Evolutionary conservation across 2,113 vertebrate species (phyloP).

Genomic region (Psettodes erumei): DNA sequence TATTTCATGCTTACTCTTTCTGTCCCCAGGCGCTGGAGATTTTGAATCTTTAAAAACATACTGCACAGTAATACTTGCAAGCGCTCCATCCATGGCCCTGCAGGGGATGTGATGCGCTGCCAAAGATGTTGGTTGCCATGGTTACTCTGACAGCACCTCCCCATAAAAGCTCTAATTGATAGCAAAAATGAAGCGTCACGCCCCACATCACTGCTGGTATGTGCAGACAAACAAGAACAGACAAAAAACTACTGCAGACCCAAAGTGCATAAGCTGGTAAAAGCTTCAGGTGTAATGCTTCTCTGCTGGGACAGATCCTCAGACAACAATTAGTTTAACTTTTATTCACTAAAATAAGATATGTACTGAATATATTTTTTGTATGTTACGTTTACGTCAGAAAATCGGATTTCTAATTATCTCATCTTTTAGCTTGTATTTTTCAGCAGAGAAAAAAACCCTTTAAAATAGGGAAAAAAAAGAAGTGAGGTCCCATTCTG

Average conservation of each 20-base stretch:
- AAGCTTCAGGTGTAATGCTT: conserved; percentile 16
- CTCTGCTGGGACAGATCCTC: conserved; percentile 9
- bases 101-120: conserved; percentile 52
- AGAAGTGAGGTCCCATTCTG: conserved; percentile 13
- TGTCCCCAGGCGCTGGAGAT: conserved; percentile 37
- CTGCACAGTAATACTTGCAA: conserved; percentile 44
- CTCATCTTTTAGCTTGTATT: neutral
- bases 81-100: conserved; percentile 50
- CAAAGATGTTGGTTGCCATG: conserved; percentile 61
- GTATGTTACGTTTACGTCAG: neutral
- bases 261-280: neutral
- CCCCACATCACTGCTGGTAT: conserved; percentile 10
- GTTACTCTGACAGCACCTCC: conserved; percentile 65
- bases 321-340: neutral
- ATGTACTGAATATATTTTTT: too few relatives aligned
- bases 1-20: conserved; percentile 57
- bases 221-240: conserved; percentile 28
- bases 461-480: neutral
- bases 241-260: neutral
- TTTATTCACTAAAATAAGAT: too few relatives aligned
- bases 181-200: conserved; percentile 52
- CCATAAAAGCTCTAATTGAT: conserved; percentile 71
- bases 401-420: conserved; percentile 2
- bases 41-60: conserved; percentile 65
- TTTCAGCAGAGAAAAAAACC: neutral